A percentile compares a stretch with the other conserved stretches of the same genome.
Conservation (phyloP, 2,888 invertebrate genomes). For the Stenodema calcarata region DNA sequence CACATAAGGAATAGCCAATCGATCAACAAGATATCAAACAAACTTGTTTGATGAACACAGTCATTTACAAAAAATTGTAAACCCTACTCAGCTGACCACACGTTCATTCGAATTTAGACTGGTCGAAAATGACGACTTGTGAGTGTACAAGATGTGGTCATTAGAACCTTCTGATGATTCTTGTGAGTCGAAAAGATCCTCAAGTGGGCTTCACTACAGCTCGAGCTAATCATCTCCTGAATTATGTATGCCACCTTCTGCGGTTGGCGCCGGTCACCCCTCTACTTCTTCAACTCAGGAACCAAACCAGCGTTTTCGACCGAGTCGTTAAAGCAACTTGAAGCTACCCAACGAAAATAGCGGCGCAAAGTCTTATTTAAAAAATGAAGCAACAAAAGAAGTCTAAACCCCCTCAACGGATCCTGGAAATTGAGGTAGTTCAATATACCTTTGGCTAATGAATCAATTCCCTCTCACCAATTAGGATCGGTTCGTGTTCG, state of each 20-base stretch:
- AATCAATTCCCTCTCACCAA: background rate
- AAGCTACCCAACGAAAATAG: background rate
- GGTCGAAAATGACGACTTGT: too few relatives aligned
- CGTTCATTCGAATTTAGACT: too few relatives aligned
- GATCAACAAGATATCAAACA: too few relatives aligned
- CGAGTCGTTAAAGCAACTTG: background rate
- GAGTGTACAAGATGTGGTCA: background rate
- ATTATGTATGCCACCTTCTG: slow-evolving; percentile 14
- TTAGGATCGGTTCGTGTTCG: background rate
- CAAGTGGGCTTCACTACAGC: background rate
- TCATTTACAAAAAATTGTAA: too few relatives aligned
- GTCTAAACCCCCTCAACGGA: background rate
- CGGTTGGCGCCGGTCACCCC: background rate
- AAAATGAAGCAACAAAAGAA: background rate
- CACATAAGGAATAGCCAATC: too few relatives aligned
- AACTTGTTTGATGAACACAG: too few relatives aligned
- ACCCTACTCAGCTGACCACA: too few relatives aligned
- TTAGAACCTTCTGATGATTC: background rate
- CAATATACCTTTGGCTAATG: background rate
- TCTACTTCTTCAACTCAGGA: background rate
- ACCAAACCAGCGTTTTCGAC: background rate
- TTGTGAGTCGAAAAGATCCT: background rate
- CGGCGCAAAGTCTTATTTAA: background rate
- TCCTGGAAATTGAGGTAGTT: background rate
- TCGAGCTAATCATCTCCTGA: slow-evolving; percentile 12